phyloP scores from a whole-genome alignment of 1,140 invertebrate species.

The Drosophila simulans region DNA sequence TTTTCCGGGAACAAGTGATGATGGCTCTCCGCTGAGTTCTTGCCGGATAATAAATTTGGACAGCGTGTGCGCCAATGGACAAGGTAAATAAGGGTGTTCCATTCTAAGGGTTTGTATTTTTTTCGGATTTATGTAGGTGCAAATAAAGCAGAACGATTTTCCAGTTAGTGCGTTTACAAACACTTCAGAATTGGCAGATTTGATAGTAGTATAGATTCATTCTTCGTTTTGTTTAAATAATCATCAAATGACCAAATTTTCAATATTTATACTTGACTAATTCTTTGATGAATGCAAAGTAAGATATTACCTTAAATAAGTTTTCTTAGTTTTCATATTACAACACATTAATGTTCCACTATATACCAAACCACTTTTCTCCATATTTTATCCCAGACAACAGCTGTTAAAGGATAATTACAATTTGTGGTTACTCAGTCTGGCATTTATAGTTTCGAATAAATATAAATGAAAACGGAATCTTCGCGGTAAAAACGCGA shows the following conservation, averaged over 20 bases:
- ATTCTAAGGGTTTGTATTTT: slow-evolving; percentile 1
- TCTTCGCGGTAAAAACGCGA: slow-evolving; percentile 1
- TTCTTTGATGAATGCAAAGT: too few species aligned
- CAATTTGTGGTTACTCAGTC: slow-evolving; percentile 47
- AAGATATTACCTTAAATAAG: not conserved
- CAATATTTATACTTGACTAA: not conserved
- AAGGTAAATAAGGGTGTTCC: not conserved
- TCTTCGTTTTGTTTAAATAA: not conserved
- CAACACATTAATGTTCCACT: too few species aligned
- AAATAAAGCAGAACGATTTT: too few species aligned
- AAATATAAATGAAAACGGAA: not conserved
- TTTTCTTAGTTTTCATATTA: not conserved
- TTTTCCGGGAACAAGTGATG: not conserved
- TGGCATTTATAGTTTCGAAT: slow-evolving; percentile 3
- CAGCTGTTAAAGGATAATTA: slow-evolving; percentile 61
- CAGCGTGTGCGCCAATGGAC: not conserved
- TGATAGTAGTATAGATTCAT: too few species aligned
- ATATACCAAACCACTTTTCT: too few species aligned
- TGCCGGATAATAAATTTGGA: slow-evolving; percentile 3
- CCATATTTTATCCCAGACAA: slow-evolving; percentile 1
- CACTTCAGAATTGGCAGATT: too few species aligned
- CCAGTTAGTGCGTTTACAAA: too few species aligned
- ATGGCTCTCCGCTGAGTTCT: not conserved
- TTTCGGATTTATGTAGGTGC: not conserved
- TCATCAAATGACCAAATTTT: not conserved